Base-by-base conservation (phyloP, 2,888 invertebrate genomes). In the Baccha elongata region DNA sequence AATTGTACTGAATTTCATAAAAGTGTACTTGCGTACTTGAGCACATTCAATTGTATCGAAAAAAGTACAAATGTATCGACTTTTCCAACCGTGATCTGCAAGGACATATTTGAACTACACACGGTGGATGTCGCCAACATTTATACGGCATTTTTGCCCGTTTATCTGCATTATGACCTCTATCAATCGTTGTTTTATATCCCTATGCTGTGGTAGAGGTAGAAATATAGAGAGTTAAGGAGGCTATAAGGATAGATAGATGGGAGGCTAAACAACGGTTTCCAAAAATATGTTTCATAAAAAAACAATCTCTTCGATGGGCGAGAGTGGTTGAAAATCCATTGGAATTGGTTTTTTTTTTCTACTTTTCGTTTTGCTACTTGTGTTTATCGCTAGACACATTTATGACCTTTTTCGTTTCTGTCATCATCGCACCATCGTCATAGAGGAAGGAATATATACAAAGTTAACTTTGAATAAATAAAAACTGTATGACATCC, bases 161-260 rank as follows among this genome's bases (percentile, higher is more conserved):
- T 83, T 83, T 83, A 83, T 83, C 83, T 73, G 72, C 83, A 83
- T 83, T 83, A 83, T 83, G 83, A 83, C 73, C 83, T 72, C 83
- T 64, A 83, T 83, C 83, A 83, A 83, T 83, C 83, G 78, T 78
- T 78, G 72, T 78, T 78, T 68, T 78, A 81, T 73, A 58, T 68
- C 58, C 65, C 26, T 72, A 26, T 46, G 44, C n/a, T 19, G 7
- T 40, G 8, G 21, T 7, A 1, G 17, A 21, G 26, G 7, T 13
- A 7, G 3, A 52, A 32, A n/a, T 52, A 58, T n/a, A n/a, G 13
- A 40, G 17, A 23, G 55, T 55, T 55, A 21, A 40, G n/a, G n/a
- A n/a, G 23, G 37, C 13, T 42, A n/a, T n/a, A 17, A 19, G 60
- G 60, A 42, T 58, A 58, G 15, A 26, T 8, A 32, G 26, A 26